Evolutionary conservation across 53 echinoderm and acorn worm genomes (phyloP).

Genomic region (Mesocentrotus franciscanus): DNA sequence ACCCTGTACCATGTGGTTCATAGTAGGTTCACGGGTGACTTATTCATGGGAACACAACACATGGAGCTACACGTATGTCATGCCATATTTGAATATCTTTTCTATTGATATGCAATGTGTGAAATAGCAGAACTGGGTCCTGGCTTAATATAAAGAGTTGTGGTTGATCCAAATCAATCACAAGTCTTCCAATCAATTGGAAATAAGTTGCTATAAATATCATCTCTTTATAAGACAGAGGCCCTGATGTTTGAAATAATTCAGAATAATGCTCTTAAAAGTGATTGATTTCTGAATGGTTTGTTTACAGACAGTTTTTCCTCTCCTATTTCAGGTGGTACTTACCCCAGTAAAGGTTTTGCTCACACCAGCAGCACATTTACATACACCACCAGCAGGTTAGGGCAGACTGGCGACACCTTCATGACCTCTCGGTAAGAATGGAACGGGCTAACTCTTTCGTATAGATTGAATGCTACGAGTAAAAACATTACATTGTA

Average conservation of each 20-base stretch:
- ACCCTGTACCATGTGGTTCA: background rate
- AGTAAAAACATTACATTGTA: too few relatives aligned
- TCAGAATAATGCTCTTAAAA: too few relatives aligned
- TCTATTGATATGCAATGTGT: background rate
- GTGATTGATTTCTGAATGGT: background rate
- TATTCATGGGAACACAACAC: background rate
- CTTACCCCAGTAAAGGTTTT: conserved; percentile 91
- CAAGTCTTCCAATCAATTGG: too few relatives aligned
- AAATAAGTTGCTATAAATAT: too few relatives aligned
- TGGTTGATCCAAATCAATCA: too few relatives aligned
- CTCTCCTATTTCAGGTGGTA: conserved; percentile 17
- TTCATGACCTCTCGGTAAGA: conserved; percentile 84
- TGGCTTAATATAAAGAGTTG: too few relatives aligned
- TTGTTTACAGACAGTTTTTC: background rate
- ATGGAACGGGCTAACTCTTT: background rate
- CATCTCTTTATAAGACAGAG: too few relatives aligned
- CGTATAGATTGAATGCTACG: background rate
- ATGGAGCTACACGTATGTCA: background rate
- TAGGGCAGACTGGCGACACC: conserved; percentile 85
- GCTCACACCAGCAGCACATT: conserved; percentile 83
- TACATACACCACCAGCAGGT: conserved; percentile 96
- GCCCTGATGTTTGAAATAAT: too few relatives aligned
- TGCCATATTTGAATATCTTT: too few relatives aligned
- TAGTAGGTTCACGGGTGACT: too few relatives aligned
- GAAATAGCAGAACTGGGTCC: too few relatives aligned